A percentile compares a stretch with the other conserved stretches of the same genome.
phyloP scores from a whole-genome alignment of 2,113 vertebrate species.

The Abramis brama region DNA sequence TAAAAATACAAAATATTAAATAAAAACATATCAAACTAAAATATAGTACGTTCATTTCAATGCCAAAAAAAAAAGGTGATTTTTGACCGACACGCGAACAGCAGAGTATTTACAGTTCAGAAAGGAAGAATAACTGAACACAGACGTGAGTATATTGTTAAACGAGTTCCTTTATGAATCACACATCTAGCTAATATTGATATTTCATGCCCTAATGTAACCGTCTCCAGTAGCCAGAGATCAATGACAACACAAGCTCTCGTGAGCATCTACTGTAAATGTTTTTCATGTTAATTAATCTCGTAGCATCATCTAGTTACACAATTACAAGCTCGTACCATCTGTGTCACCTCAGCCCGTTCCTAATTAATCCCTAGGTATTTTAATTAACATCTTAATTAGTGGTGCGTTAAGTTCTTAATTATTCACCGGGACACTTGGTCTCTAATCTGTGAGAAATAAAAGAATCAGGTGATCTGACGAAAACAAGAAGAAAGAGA shows the following conservation, averaged over 20 bases:
- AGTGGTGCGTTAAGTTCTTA: slow-evolving; percentile 50
- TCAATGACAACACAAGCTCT: neutral
- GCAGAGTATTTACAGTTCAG: neutral
- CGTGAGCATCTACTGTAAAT: slow-evolving; percentile 8
- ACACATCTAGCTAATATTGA: neutral
- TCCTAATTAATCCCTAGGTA: slow-evolving; percentile 67
- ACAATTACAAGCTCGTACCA: slow-evolving; percentile 51
- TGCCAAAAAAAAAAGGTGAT: too few species aligned
- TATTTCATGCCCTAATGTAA: neutral
- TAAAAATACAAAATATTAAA: too few species aligned
- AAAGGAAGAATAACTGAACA: neutral
- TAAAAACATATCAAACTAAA: too few species aligned
- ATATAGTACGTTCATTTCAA: too few species aligned
- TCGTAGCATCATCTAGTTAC: slow-evolving; percentile 38
- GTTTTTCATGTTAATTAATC: slow-evolving; percentile 48
- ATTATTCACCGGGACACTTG: slow-evolving; percentile 41
- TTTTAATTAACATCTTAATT: slow-evolving; percentile 61
- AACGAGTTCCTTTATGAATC: neutral
- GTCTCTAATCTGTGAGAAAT: slow-evolving; percentile 17
- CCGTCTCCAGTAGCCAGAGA: neutral
- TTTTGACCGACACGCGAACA: too few species aligned
- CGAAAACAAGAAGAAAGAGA: neutral
- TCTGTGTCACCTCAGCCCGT: slow-evolving; percentile 26
- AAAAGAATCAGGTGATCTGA: neutral
- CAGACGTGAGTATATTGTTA: neutral